These are phyloP conservation scores for Micropoecilia bifurca DNA, from an alignment of 2,797 vertebrate genomes.

Conservation along the genomic window DNA sequence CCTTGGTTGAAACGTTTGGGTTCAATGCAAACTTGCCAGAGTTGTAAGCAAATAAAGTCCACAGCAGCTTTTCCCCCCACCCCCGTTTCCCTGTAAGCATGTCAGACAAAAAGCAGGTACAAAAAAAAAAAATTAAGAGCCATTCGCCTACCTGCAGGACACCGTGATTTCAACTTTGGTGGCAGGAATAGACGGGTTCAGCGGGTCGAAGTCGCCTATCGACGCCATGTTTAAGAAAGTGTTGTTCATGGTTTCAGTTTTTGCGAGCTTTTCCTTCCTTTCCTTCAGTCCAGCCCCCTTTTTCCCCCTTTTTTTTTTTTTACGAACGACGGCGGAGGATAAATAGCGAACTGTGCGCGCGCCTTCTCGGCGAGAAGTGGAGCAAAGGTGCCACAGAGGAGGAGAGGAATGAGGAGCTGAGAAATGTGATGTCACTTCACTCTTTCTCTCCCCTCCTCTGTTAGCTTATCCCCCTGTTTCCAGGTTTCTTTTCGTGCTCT, in stretches of 20 bases:
- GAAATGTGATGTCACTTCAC: conserved; percentile 75
- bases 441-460: conserved; percentile 32
- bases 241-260: conserved; percentile 78
- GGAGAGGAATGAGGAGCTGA: conserved; percentile 16
- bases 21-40: conserved; percentile 34
- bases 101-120: background rate
- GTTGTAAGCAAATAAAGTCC: conserved; percentile 10
- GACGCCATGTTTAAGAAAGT: conserved; percentile 88
- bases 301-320: conserved; percentile 7
- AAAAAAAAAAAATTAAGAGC: background rate
- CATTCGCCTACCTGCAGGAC: conserved; percentile 90
- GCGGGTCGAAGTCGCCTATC: conserved; percentile 90
- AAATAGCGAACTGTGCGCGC: conserved; percentile 10
- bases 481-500: background rate
- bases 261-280: background rate
- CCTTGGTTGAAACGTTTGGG: background rate
- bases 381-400: conserved; percentile 61
- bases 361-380: conserved; percentile 60
- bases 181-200: conserved; percentile 90
- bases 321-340: conserved; percentile 16
- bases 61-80: background rate
- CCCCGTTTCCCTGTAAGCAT: background rate
- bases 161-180: conserved; percentile 97
- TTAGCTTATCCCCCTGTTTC: background rate
- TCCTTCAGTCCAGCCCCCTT: conserved; percentile 54